Base-by-base conservation (phyloP, 2,888 invertebrate genomes). In the Lottia gigantea region DNA sequence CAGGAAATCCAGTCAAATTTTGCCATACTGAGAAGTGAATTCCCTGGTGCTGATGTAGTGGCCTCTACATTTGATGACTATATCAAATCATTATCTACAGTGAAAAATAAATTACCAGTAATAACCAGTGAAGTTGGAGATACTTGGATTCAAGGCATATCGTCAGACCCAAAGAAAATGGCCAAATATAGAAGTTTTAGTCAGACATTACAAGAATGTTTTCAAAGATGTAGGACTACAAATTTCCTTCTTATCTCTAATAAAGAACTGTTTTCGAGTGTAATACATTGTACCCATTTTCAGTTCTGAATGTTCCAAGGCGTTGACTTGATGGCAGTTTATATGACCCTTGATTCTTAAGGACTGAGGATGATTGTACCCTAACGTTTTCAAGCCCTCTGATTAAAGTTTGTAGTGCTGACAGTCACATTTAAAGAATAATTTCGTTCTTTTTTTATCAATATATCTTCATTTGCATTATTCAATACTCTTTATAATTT, bases 131-230 rank as follows among this genome's bases (percentile, higher is more conserved):
- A 85, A 70, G 77, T 86, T 25, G 86, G 86, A 7, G 86, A 87
- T 75, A 86, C 85, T 0, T 87, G 87, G 87, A 85, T 87, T 23
- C 81, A 80, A 72, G 86, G 86, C 40, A 79, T 83, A 47, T 78
- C 83, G 0, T 83, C 84, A 1, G 86, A 87, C 72, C 86, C 86
- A 3, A 74, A 76, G 67, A 87, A 87, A 74, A 78, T 78, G 71
- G 80, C 86, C 12, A 74, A 76, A 71, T 82, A 80, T 64, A 70
- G 83, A 65, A 76, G 78, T 7, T 78, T 82, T 46, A 76, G 72
- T 23, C 68, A 74, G 8, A 73, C 75, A 11, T 65, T 81, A 40
- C 74, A 75, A 11, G 62, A 71, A 11, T 83, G 83, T 71, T 64
- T 78, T 31, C 23, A 68, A n/a, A 46, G 71, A 49, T 78, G 82